Conservation (phyloP, 2,113 vertebrate species). For the Formicarius rufipectus region DNA sequence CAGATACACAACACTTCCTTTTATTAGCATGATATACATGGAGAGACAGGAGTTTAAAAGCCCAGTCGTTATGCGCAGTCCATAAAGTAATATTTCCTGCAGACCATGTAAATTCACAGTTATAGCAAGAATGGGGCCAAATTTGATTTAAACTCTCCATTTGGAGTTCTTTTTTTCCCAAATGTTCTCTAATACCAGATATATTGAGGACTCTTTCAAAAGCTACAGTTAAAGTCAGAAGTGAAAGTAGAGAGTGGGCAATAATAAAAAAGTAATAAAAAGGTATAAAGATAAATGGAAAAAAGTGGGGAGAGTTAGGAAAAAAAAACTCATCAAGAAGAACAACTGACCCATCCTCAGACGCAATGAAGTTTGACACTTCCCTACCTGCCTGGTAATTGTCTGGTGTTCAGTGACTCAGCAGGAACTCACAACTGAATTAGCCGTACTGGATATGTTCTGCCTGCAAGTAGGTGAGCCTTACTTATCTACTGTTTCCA, state of each 20-base stretch:
- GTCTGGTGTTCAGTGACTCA: background rate
- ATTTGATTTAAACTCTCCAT: background rate
- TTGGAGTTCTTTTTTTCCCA: background rate
- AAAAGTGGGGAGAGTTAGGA: background rate
- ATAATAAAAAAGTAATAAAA: background rate
- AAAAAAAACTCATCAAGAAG: background rate
- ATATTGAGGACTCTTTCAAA: background rate
- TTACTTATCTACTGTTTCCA: background rate
- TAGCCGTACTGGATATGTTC: background rate
- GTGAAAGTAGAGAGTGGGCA: background rate
- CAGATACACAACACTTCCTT: background rate
- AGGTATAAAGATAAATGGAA: background rate
- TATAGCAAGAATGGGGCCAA: background rate
- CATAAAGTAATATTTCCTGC: background rate
- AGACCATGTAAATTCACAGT: background rate
- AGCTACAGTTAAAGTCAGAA: background rate
- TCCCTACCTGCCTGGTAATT: background rate
- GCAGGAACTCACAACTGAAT: background rate
- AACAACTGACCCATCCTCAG: background rate
- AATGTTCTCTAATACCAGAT: background rate
- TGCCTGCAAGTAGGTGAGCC: background rate
- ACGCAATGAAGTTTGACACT: background rate
- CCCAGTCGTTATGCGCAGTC: background rate
- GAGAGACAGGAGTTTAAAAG: background rate
- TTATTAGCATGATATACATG: background rate